phyloP scores from a whole-genome alignment of 2,888 invertebrate genomes.

The Melanotus villosus region DNA sequence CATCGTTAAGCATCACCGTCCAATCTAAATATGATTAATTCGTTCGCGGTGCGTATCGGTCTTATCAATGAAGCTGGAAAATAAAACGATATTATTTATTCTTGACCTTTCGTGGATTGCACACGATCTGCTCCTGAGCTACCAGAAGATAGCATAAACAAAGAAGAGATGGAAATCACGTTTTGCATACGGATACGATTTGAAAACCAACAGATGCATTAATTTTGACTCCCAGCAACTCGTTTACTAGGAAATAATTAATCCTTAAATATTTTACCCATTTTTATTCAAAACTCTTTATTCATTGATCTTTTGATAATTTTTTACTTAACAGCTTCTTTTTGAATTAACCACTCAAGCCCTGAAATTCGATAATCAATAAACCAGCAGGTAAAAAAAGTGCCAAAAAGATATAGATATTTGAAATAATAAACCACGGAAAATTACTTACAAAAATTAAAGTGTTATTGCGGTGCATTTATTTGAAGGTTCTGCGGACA shows the following conservation, averaged over 20 bases:
- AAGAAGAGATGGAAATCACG: slow-evolving; percentile 6
- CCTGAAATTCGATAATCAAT: no score
- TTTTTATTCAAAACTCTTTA: no score
- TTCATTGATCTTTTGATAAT: no score
- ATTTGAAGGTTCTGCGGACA: no score
- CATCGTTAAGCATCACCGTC: slow-evolving; percentile 25
- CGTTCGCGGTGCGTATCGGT: slow-evolving; percentile 1
- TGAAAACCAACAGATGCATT: slow-evolving; percentile 18
- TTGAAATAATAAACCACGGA: no score
- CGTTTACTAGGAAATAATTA: slow-evolving; percentile 18
- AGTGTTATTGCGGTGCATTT: no score
- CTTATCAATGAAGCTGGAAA: slow-evolving; percentile 20
- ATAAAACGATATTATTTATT: slow-evolving; percentile 14
- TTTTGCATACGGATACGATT: slow-evolving; percentile 21
- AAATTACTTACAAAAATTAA: no score
- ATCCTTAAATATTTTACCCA: no score
- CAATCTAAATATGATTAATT: slow-evolving; percentile 28
- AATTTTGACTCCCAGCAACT: slow-evolving; percentile 12
- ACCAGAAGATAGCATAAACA: slow-evolving; percentile 8
- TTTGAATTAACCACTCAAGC: no score
- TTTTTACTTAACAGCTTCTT: no score
- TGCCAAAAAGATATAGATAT: no score
- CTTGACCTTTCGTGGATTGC: neutral
- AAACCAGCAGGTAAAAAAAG: no score
- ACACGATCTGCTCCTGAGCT: neutral